These are phyloP conservation scores for Psittacula cyanocephala DNA, from an alignment of 2,113 vertebrate genomes.

Conservation along the genomic window DNA sequence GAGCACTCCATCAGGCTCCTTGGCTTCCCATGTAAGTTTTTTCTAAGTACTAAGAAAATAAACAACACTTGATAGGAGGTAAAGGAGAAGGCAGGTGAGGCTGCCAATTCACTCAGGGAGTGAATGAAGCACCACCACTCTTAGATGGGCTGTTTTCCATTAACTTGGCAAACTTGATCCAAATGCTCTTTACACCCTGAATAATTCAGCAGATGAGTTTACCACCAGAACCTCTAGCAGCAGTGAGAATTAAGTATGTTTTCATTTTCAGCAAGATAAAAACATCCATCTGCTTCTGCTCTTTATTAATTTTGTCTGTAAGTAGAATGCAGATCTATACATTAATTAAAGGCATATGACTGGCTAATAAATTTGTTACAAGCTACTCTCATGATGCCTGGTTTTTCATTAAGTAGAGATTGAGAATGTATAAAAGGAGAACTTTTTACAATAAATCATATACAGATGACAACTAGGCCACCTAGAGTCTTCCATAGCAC, in stretches of 20 bases:
- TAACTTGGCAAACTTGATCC: background rate
- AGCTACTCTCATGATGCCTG: background rate
- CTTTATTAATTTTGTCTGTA: constrained; percentile 47
- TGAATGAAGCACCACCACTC: background rate
- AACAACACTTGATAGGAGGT: background rate
- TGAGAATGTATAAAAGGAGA: background rate
- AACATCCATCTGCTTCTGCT: constrained; percentile 5
- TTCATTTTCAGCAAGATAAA: constrained; percentile 15
- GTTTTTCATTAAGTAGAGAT: constrained; percentile 5
- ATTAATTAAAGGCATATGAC: constrained; percentile 59
- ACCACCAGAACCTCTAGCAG: constrained; percentile 25
- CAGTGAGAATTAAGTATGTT: constrained; percentile 33
- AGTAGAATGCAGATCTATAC: constrained; percentile 31
- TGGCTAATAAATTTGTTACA: constrained; percentile 47
- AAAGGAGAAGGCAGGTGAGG: background rate
- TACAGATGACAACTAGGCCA: background rate
- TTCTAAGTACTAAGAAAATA: background rate
- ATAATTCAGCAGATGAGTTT: constrained; percentile 13
- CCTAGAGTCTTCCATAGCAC: background rate
- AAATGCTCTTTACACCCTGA: background rate
- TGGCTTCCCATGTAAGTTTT: no score
- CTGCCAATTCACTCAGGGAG: background rate
- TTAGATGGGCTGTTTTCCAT: background rate
- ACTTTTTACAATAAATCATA: background rate
- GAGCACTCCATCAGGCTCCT: no score